Evolutionary conservation across 2,888 invertebrate species (phyloP).

Genomic region (Epinotia brunnichana): DNA sequence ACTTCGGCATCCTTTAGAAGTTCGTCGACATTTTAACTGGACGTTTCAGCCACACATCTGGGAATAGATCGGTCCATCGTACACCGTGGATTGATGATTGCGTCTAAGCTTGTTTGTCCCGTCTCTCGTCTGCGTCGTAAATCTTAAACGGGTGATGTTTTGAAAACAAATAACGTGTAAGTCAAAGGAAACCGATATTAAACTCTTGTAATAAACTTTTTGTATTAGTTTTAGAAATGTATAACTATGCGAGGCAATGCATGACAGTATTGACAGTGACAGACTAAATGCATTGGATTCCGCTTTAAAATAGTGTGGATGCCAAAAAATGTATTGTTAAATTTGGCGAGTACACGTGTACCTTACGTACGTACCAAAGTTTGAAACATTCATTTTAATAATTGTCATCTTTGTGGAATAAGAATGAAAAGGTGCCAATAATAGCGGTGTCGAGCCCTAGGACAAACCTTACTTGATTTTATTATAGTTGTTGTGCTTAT

Average conservation of each 20-base stretch:
- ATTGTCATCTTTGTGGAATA: too few species aligned
- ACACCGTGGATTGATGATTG: slow-evolving; percentile 31
- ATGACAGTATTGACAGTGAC: too few species aligned
- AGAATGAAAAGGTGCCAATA: too few species aligned
- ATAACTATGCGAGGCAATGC: background rate
- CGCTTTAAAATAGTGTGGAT: too few species aligned
- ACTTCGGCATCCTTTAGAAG: slow-evolving; percentile 61
- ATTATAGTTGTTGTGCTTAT: background rate
- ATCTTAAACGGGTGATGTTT: slow-evolving; percentile 36
- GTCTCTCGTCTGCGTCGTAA: slow-evolving; percentile 39
- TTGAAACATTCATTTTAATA: too few species aligned
- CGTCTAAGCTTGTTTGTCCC: slow-evolving; percentile 40
- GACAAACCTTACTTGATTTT: background rate
- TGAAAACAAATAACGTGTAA: slow-evolving; percentile 23
- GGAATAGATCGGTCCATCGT: slow-evolving; percentile 57
- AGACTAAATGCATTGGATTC: background rate
- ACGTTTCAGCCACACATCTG: slow-evolving; percentile 57
- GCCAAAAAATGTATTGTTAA: too few species aligned
- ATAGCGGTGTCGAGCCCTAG: too few species aligned
- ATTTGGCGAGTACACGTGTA: too few species aligned
- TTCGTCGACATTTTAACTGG: slow-evolving; percentile 71
- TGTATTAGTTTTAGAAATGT: background rate
- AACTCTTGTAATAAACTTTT: background rate
- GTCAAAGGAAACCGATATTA: background rate
- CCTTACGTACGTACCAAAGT: too few species aligned